Evolutionary conservation across 2,113 vertebrate species (phyloP).

Genomic region (Piaya cayana): DNA sequence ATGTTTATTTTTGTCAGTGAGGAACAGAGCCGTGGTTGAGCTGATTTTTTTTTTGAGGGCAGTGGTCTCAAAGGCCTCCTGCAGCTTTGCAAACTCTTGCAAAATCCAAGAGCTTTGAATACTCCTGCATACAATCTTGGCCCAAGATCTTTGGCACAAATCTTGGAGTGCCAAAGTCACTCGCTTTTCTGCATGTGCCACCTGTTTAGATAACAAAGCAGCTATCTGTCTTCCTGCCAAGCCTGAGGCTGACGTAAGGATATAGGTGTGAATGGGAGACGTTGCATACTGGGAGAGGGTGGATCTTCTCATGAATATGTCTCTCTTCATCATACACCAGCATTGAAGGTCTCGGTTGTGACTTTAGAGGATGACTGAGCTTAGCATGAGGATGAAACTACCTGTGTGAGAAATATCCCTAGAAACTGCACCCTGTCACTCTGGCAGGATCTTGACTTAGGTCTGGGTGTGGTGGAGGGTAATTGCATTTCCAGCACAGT

Average conservation of each 20-base stretch:
- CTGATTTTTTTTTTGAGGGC: not conserved
- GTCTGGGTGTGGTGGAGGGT: not conserved
- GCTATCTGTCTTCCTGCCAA: not conserved
- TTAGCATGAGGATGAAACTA: not conserved
- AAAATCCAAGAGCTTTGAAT: conserved; percentile 19
- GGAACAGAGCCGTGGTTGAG: not conserved
- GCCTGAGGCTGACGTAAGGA: not conserved
- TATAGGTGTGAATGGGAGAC: not conserved
- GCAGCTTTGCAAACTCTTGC: not conserved
- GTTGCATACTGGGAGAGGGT: not conserved
- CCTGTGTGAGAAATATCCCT: not conserved
- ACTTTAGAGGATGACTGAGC: not conserved
- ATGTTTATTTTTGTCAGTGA: not conserved
- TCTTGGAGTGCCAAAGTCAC: not conserved
- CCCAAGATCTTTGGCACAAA: too few relatives aligned
- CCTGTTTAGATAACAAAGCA: not conserved
- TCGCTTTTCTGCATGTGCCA: not conserved
- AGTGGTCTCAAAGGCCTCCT: not conserved
- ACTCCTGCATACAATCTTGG: not conserved
- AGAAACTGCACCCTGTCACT: not conserved
- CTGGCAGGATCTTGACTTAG: not conserved
- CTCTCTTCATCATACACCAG: not conserved
- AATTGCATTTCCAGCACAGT: not conserved
- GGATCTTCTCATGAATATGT: not conserved
- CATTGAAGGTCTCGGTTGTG: not conserved